Percentiles rank a stretch among this genome's conserved stretches.
These are phyloP conservation scores for Eretmochelys imbricata DNA, from an alignment of 2,113 vertebrate species.

Conservation along the genomic window DNA sequence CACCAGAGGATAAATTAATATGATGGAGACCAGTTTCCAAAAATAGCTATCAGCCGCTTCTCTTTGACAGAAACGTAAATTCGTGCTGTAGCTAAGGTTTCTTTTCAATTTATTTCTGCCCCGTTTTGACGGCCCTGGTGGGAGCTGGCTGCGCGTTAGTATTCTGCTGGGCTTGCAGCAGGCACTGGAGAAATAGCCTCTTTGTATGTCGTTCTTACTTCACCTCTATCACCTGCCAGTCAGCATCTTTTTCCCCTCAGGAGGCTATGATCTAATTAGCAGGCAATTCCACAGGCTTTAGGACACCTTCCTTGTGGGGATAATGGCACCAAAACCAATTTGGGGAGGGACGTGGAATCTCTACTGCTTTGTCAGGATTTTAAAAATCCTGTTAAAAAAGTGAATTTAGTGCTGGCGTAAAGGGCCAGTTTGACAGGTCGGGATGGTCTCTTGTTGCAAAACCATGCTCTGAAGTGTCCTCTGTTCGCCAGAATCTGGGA, in stretches of 20 bases:
- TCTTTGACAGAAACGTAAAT: slow-evolving; percentile 64
- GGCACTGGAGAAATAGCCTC: background rate
- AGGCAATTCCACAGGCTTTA: fast-evolving
- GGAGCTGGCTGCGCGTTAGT: background rate
- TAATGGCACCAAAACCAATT: background rate
- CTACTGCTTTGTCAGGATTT: background rate
- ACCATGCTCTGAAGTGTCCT: background rate
- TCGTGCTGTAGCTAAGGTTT: slow-evolving; percentile 12
- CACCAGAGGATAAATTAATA: slow-evolving; percentile 66
- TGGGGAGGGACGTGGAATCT: background rate
- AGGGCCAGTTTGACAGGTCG: fast-evolving
- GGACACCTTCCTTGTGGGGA: fast-evolving
- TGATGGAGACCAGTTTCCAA: slow-evolving; percentile 56
- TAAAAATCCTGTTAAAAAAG: fast-evolving
- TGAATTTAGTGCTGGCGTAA: background rate
- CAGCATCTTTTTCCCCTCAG: fast-evolving
- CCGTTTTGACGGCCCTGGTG: background rate
- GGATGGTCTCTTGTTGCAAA: background rate
- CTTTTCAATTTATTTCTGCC: slow-evolving; percentile 37
- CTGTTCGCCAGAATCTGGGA: too few relatives aligned
- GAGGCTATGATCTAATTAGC: fast-evolving
- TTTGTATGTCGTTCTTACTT: background rate
- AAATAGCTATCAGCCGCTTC: slow-evolving; percentile 68
- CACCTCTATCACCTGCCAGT: fast-evolving
- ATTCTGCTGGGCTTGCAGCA: background rate